These are phyloP conservation scores for Xyrichtys novacula DNA, from an alignment of 2,797 vertebrate genomes.

Conservation along the genomic window DNA sequence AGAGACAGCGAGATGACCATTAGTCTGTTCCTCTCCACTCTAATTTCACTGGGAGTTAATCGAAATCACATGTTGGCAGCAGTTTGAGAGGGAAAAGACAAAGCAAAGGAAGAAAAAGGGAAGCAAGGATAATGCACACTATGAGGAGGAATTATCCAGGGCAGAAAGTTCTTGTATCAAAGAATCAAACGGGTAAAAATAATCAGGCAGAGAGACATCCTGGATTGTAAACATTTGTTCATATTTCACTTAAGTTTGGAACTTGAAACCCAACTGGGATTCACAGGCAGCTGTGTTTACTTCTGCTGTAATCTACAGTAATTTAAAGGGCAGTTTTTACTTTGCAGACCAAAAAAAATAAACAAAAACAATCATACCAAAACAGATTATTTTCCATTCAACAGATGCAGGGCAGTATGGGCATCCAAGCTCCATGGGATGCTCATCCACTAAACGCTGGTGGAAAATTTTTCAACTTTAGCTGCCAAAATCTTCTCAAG, in stretches of 20 bases:
- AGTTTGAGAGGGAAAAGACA: constrained; percentile 45
- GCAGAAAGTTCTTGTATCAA: constrained; percentile 17
- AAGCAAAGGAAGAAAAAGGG: constrained; percentile 27
- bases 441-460: too few species aligned
- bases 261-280: constrained; percentile 4
- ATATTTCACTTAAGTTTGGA: constrained; percentile 20
- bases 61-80: constrained; percentile 84
- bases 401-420: constrained; percentile 3
- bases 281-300: constrained; percentile 16
- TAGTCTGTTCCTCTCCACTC: constrained; percentile 75
- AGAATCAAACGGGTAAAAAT: constrained; percentile 18
- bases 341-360: constrained; percentile 3
- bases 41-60: constrained; percentile 79
- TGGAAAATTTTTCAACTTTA: too few species aligned
- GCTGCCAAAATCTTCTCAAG: too few species aligned
- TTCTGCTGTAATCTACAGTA: not conserved
- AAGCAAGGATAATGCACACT: constrained; percentile 25
- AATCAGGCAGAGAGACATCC: constrained; percentile 6
- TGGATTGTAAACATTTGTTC: constrained; percentile 8
- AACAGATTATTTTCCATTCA: not conserved
- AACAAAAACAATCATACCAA: not conserved
- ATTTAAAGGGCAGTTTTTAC: not conserved
- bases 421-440: constrained; percentile 1
- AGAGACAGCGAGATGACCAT: constrained; percentile 77
- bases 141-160: constrained; percentile 17